Evolutionary conservation across 2,797 vertebrate genomes (phyloP).

Genomic region (Onychomys arenicola): DNA sequence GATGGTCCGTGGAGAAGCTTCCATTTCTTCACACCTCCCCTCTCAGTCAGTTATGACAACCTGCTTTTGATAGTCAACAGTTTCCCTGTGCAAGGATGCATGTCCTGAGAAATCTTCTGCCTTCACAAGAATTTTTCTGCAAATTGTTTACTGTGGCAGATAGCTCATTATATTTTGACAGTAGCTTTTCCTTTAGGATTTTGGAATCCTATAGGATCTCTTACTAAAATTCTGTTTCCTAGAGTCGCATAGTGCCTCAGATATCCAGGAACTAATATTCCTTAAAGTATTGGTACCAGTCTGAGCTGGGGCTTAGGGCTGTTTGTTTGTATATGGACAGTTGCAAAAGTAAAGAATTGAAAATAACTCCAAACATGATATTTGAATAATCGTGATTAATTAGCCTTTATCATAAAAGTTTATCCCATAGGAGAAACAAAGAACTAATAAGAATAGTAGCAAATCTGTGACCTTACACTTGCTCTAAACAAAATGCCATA

Average conservation of each 20-base stretch:
- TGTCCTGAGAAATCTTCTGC: constrained; percentile 29
- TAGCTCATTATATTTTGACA: constrained; percentile 65
- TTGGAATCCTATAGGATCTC: constrained; percentile 22
- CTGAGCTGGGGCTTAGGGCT: background rate
- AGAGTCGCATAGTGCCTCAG: background rate
- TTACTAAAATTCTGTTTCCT: constrained; percentile 6
- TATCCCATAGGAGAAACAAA: background rate
- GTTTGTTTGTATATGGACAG: background rate
- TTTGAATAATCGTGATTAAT: constrained; percentile 2
- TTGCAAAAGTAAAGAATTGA: background rate
- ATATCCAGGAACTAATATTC: background rate
- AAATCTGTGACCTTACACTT: background rate
- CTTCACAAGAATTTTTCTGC: constrained; percentile 43
- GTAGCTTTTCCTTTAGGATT: constrained; percentile 62
- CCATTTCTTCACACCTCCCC: background rate
- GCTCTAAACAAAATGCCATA: constrained; percentile 24
- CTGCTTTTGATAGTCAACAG: constrained; percentile 55
- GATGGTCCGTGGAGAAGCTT: background rate
- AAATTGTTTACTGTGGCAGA: constrained; percentile 57
- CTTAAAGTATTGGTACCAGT: background rate
- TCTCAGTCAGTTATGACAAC: background rate
- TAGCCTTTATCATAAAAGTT: constrained; percentile 5
- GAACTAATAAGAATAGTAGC: constrained; percentile 7
- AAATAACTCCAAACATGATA: constrained; percentile 38
- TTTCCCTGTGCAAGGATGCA: background rate